A percentile compares a stretch with the other conserved stretches of the same genome.
Evolutionary conservation across 2,888 invertebrate genomes (phyloP).

Genomic region (Conops quadrifasciatus): DNA sequence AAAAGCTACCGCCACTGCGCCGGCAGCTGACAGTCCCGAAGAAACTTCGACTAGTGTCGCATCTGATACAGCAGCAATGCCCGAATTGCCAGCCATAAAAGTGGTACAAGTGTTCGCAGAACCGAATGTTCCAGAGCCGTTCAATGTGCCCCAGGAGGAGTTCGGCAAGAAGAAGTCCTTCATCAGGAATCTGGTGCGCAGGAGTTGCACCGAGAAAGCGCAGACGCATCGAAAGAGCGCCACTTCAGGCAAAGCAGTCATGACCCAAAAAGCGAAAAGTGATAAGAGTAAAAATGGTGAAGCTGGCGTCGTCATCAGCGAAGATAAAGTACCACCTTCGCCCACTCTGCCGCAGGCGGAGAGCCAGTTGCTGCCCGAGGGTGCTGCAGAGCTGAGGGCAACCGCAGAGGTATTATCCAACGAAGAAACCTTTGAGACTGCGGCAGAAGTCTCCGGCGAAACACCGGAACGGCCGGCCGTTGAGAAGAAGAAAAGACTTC

Average conservation of each 20-base stretch:
- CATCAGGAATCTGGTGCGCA: conserved; percentile 54
- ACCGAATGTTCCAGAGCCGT: conserved; percentile 34
- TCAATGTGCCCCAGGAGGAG: conserved; percentile 45
- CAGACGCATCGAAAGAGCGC: conserved; percentile 14
- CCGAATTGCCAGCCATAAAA: conserved; percentile 56
- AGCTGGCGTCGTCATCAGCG: not conserved
- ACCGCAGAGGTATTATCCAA: not conserved
- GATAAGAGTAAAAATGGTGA: not conserved
- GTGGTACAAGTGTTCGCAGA: conserved; percentile 54
- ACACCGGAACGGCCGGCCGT: conserved; percentile 13
- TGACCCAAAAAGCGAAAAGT: not conserved
- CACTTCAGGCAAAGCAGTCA: not conserved
- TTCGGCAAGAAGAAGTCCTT: conserved; percentile 49
- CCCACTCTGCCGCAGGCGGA: no score
- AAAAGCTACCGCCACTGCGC: conserved; percentile 44
- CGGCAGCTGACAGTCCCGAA: conserved; percentile 43
- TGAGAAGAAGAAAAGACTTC: conserved; percentile 54
- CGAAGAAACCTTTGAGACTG: conserved; percentile 22
- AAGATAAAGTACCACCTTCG: not conserved
- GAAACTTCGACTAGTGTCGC: conserved; percentile 23
- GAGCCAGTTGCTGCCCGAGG: no score
- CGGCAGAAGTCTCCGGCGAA: conserved; percentile 9
- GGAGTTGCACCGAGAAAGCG: conserved; percentile 47
- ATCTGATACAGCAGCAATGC: conserved; percentile 48
- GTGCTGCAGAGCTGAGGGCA: not conserved